phyloP scores from a whole-genome alignment of 2,113 vertebrate species.

The Lota lota region DNA sequence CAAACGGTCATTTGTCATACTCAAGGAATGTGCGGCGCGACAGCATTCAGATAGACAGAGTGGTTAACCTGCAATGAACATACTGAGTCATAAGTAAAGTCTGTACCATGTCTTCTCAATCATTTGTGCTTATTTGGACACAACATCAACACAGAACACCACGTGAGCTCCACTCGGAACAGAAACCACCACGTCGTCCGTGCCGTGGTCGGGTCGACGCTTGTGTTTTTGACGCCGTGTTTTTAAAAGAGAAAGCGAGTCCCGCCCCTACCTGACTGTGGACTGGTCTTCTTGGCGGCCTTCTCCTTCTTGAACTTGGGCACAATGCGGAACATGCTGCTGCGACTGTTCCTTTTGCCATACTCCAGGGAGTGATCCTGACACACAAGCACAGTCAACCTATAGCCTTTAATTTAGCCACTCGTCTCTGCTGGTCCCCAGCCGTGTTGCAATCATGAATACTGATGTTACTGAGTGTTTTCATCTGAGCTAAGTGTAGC shows the following conservation, averaged over 20 bases:
- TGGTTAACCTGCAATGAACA: too few species aligned
- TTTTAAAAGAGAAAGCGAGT: background rate
- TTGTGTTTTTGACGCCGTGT: background rate
- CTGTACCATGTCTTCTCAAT: too few species aligned
- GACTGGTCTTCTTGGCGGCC: slow-evolving; percentile 83
- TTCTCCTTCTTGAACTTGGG: slow-evolving; percentile 99
- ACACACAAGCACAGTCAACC: slow-evolving; percentile 69
- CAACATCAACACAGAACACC: too few species aligned
- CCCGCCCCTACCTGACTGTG: slow-evolving; percentile 86
- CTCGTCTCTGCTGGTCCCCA: slow-evolving; percentile 33
- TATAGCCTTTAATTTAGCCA: slow-evolving; percentile 69
- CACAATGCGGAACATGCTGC: slow-evolving; percentile 95
- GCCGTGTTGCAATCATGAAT: slow-evolving; percentile 23
- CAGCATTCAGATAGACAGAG: too few species aligned
- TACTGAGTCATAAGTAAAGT: too few species aligned
- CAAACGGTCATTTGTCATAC: too few species aligned
- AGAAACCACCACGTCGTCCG: too few species aligned
- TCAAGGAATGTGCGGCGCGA: too few species aligned
- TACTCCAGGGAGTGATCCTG: slow-evolving; percentile 93
- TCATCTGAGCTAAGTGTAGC: background rate
- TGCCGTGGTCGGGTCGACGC: background rate
- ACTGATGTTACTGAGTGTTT: background rate
- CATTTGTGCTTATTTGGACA: too few species aligned
- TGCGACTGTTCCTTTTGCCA: slow-evolving; percentile 92
- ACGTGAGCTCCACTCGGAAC: too few species aligned